A percentile compares a stretch with the other conserved stretches of the same genome.
Conservation (phyloP, 1,140 invertebrate genomes). For the Gryon sp. region DNA sequence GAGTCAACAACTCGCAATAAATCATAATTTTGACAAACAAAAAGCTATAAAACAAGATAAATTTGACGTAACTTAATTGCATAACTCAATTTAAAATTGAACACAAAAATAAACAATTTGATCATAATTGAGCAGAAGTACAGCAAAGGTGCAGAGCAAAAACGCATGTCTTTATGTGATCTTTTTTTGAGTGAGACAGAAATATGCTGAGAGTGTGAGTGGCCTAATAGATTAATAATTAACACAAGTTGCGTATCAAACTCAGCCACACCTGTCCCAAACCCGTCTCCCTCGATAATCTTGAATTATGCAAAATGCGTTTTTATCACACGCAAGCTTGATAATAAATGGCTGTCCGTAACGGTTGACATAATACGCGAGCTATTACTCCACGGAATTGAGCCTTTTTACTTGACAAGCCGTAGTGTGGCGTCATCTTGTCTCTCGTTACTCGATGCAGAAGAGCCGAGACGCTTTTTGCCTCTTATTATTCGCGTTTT, state of each 20-base stretch:
- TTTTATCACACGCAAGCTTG: conserved; percentile 72
- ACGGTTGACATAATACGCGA: conserved; percentile 78
- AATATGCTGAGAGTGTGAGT: conserved; percentile 31
- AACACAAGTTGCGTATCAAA: conserved; percentile 64
- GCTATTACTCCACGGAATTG: conserved; percentile 73
- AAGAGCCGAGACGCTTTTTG: conserved; percentile 27
- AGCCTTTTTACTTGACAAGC: conserved; percentile 71
- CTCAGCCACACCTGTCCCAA: conserved; percentile 73
- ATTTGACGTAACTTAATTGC: too few relatives aligned
- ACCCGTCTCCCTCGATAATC: conserved; percentile 74
- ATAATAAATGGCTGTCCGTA: conserved; percentile 78
- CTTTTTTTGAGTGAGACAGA: conserved; percentile 22
- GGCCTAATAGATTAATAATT: conserved; percentile 77
- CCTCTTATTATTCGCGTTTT: conserved; percentile 47
- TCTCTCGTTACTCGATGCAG: conserved; percentile 7
- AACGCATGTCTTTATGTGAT: conserved; percentile 1
- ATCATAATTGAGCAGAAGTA: too few relatives aligned
- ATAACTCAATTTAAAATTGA: too few relatives aligned
- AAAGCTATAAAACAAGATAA: too few relatives aligned
- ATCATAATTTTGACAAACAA: too few relatives aligned
- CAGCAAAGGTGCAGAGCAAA: too few relatives aligned
- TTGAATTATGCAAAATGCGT: conserved; percentile 78
- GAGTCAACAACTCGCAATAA: too few relatives aligned
- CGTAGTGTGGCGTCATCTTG: conserved; percentile 21
- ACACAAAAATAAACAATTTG: too few relatives aligned